Evolutionary conservation across 1,140 invertebrate genomes (phyloP).

Genomic region (Drosophila asahinai): DNA sequence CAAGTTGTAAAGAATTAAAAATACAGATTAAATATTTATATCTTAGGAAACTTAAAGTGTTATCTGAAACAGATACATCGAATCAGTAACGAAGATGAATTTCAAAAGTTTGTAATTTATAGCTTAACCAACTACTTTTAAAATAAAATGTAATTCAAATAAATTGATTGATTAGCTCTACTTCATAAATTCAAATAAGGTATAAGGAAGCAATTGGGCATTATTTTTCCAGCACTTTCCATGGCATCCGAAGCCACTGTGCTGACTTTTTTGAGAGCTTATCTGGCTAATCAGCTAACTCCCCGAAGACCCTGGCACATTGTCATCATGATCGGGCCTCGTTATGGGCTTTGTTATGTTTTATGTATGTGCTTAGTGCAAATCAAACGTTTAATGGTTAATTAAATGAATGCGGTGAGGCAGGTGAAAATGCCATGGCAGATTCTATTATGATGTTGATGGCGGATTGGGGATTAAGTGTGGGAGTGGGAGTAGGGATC

Average conservation of each 20-base stretch:
- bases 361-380: slow-evolving; percentile 68
- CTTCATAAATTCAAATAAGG: background rate
- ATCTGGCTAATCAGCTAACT: slow-evolving; percentile 47
- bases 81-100: too few species aligned
- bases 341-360: slow-evolving; percentile 38
- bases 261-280: slow-evolving; percentile 21
- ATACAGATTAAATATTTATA: too few species aligned
- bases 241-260: slow-evolving; percentile 11
- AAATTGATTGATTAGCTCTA: background rate
- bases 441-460: slow-evolving; percentile 55
- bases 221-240: background rate
- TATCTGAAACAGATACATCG: too few species aligned
- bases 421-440: slow-evolving; percentile 50
- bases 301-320: slow-evolving; percentile 18
- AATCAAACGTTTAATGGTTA: slow-evolving; percentile 67
- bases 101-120: too few species aligned
- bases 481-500: slow-evolving; percentile 8
- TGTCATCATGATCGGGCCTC: slow-evolving; percentile 29
- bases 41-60: too few species aligned
- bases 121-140: too few species aligned
- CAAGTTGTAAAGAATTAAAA: background rate
- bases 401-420: slow-evolving; percentile 37
- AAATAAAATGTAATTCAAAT: too few species aligned
- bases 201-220: slow-evolving; percentile 5
- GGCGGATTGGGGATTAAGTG: background rate